A percentile compares a stretch with the other conserved stretches of the same genome.
These are phyloP conservation scores for Sphyrna mokarran DNA, from an alignment of 2,113 vertebrate species.

Conservation along the genomic window DNA sequence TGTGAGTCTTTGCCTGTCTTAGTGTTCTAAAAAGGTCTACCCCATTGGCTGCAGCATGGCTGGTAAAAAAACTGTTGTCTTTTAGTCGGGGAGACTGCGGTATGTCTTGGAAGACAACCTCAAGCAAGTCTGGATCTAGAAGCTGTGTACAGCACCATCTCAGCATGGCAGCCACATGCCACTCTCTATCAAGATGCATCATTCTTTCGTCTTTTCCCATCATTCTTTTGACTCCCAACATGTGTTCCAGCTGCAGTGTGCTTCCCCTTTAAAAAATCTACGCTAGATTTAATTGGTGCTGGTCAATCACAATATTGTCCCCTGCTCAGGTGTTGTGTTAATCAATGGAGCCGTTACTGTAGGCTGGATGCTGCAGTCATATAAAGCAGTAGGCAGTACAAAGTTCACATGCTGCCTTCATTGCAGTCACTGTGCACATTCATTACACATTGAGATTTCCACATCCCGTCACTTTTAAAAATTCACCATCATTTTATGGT, in stretches of 20 bases:
- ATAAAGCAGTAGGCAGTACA: not conserved
- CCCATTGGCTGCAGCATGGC: too few species aligned
- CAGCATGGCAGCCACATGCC: too few species aligned
- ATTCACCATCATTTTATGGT: not conserved
- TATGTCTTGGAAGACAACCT: too few species aligned
- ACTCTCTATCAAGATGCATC: not conserved
- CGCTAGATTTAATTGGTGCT: too few species aligned
- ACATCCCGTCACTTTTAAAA: not conserved
- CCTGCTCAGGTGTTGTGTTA: too few species aligned
- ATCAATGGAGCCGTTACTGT: not conserved
- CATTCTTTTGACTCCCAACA: not conserved
- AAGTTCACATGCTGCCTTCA: not conserved
- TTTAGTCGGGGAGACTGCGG: too few species aligned
- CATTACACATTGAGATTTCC: not conserved
- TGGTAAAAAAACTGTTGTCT: too few species aligned
- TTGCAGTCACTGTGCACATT: not conserved
- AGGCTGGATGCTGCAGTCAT: not conserved
- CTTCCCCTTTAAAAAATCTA: not conserved
- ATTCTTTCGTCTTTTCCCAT: not conserved
- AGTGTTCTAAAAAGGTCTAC: too few species aligned
- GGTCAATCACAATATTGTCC: too few species aligned
- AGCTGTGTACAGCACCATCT: too few species aligned
- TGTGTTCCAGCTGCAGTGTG: too few species aligned
- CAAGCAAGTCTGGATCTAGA: too few species aligned
- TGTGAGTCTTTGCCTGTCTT: not conserved